phyloP scores from a whole-genome alignment of 2,113 vertebrate species.

The Laticauda colubrina region DNA sequence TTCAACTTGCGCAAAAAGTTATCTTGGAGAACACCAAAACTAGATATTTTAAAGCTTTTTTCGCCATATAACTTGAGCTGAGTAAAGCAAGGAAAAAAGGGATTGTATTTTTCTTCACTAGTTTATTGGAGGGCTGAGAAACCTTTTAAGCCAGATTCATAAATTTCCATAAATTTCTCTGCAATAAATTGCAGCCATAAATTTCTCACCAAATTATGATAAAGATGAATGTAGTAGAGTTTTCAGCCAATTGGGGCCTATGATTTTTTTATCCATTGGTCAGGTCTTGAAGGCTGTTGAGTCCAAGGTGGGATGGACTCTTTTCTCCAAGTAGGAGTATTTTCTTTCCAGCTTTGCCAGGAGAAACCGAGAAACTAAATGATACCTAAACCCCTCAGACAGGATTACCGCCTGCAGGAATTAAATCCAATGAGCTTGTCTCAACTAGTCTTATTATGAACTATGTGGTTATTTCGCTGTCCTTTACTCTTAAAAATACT shows the following conservation, averaged over 20 bases:
- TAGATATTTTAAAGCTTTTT: not conserved
- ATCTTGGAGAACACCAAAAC: not conserved
- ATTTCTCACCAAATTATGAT: not conserved
- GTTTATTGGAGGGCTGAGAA: not conserved
- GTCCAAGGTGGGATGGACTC: not conserved
- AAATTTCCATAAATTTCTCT: no score
- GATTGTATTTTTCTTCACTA: not conserved
- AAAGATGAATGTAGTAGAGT: not conserved
- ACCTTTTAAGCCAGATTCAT: not conserved
- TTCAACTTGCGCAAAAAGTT: not conserved
- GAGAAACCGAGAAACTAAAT: not conserved
- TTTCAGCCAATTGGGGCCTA: not conserved
- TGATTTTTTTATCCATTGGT: not conserved
- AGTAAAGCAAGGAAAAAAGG: not conserved
- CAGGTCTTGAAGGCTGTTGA: not conserved
- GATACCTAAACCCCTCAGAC: not conserved
- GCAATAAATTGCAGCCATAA: not conserved
- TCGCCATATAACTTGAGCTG: not conserved
- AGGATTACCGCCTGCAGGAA: not conserved
- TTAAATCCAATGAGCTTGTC: not conserved
- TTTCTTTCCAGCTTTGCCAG: not conserved
- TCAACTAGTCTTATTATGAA: not conserved
- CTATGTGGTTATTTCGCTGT: not conserved
- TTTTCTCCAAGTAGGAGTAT: not conserved
- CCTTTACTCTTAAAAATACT: not conserved